These are phyloP conservation scores for Cydia amplana DNA, from an alignment of 1,140 invertebrate genomes.

Conservation along the genomic window DNA sequence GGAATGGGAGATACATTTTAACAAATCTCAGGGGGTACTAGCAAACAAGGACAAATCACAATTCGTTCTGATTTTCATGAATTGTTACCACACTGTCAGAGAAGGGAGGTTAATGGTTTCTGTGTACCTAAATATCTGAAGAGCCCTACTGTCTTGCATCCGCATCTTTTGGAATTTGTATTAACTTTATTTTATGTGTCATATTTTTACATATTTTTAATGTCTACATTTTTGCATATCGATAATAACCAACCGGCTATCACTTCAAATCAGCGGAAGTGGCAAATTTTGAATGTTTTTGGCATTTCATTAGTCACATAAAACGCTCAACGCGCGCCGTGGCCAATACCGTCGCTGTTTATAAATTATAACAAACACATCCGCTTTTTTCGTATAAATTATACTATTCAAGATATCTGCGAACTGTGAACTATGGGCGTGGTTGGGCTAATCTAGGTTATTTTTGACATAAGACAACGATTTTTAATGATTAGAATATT, in stretches of 20 bases:
- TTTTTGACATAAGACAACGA: not conserved
- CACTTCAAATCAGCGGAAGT: conserved; percentile 43
- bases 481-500: not conserved
- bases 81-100: no score
- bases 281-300: conserved; percentile 51
- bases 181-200: no score
- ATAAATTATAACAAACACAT: conserved; percentile 45
- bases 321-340: conserved; percentile 40
- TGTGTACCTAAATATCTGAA: no score
- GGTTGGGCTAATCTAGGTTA: not conserved
- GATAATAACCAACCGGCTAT: conserved; percentile 13
- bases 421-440: conserved; percentile 3
- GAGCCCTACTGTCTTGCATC: no score
- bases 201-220: not conserved
- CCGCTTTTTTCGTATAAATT: conserved; percentile 38
- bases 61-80: no score
- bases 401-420: not conserved
- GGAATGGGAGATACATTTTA: not conserved
- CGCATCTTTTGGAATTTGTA: no score
- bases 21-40: not conserved
- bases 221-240: not conserved
- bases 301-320: conserved; percentile 52
- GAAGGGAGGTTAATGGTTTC: no score
- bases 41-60: no score
- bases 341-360: conserved; percentile 46